Evolutionary conservation across 1,140 invertebrate genomes (phyloP), one percentile per base, ranked within the genome.

Genomic region (Monomorium pharaonis): DNA sequence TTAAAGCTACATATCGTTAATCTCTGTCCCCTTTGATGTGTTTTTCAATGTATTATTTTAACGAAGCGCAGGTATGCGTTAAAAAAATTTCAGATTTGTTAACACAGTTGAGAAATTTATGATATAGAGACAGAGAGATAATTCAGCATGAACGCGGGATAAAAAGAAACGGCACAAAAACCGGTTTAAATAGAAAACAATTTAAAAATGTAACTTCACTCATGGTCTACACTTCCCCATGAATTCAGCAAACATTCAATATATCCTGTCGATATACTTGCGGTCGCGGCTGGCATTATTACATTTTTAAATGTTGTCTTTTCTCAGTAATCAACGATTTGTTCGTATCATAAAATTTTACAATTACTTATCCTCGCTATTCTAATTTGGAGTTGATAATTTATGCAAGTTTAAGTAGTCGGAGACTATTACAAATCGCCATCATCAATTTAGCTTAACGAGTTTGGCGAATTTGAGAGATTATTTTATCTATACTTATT

Each of bases 11-110:
- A n/a, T 56, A 58, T 47, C 51, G 67, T 60, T 83, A 74, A 83
- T 83, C 27, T 27, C 3, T n/a, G 24, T 42, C 44, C 18, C 21
- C 37, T 83, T 83, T 83, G 54, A 83, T 74, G 42, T 72, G 67
- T 83, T 74, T 72, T 33, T 18, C 67, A 18, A 74, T 83, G 67
- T 72, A 72, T 81, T 56, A 72, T 72, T 83, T 83, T 33, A 74
- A 56, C 33, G 14, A n/a, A 58, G 24, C 21, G 16, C 18, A 21
- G 30, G 33, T 37, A n/a, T 27, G 10, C 33, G 30, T 60, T 33
- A 72, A 74, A 72, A 33, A n/a, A 16, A 37, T 6, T 37, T 30
- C 18, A 44, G 78, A 58, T 18, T 58, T 37, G 51, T 83, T 74
- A 74, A 74, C 37, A 24, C 9, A 37, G 37, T 37, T 42, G 78